Base-by-base conservation (phyloP, 2,797 vertebrate genomes). In the Anolis apletophallus region DNA sequence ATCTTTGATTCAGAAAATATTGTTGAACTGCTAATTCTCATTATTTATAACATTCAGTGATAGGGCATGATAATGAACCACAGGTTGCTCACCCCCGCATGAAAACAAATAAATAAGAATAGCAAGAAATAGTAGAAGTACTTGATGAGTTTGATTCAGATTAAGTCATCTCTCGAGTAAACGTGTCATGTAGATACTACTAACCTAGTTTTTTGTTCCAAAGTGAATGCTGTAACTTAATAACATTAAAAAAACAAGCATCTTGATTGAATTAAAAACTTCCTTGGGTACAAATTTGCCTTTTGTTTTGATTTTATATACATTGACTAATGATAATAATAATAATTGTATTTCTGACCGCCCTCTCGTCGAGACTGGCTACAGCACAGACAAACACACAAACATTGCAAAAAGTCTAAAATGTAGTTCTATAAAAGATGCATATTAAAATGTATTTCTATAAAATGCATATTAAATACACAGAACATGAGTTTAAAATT, bases 221-320 rank as follows among this genome's bases (percentile, higher is more conserved):
- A 59, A 74, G 21, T 11, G 61, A 54, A 68, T 85, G 21, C 83
- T 86, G 36, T 11, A 84, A 81, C 84, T 86, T 14, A 73, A 88
- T 84, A 73, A 46, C 90, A 90, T 32, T 52, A 64, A 29, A 26
- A 26, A 29, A 64, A 23, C 23, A 64, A 80, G 29, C 79, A 76
- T 74, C 50, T 86, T 78, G 2, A 85, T 90, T 91, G 55, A 90
- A 85, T 92, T 86, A 52, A 21, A 46, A 68, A 40, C 32, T 32
- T 32, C 29, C 52, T 19, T 82, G 89, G 71, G 76, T n/a, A 64
- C 85, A 50, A 19, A 59, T 11, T 85, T 87, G 52, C 5, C 3
- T 59, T 40, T 23, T 21, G 14, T 64, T 46, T 90, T 55, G 67
- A 76, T 90, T 81, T 55, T 82, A 34, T 61, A 88, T 93, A 11